A percentile compares a stretch with the other conserved stretches of the same genome.
phyloP scores from a whole-genome alignment of 2,797 vertebrate species.

The Ptychadena robeensis region DNA sequence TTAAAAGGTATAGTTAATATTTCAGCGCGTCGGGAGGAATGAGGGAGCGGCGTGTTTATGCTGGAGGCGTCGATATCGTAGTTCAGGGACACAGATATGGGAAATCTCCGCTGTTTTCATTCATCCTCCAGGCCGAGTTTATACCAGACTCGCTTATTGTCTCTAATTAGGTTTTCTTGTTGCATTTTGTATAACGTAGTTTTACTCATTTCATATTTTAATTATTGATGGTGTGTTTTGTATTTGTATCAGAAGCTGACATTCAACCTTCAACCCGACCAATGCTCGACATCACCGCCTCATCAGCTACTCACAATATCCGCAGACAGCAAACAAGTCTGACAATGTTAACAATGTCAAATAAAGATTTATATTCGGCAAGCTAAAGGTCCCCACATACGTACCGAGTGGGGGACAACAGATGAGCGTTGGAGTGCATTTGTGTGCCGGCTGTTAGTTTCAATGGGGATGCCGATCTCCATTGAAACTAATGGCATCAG shows the following conservation, averaged over 20 bases:
- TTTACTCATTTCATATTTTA: not conserved
- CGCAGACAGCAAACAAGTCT: too few species aligned
- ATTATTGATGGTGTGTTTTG: not conserved
- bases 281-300: too few species aligned
- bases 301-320: too few species aligned
- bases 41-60: slow-evolving; percentile 14
- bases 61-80: slow-evolving; percentile 25
- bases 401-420: too few species aligned
- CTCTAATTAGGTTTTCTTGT: not conserved
- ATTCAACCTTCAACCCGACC: not conserved
- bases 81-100: slow-evolving; percentile 10
- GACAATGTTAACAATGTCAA: too few species aligned
- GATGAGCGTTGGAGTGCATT: too few species aligned
- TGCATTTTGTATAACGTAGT: not conserved
- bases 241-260: not conserved
- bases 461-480: too few species aligned
- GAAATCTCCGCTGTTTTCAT: slow-evolving; percentile 22
- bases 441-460: too few species aligned
- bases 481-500: too few species aligned
- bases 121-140: not conserved
- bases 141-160: not conserved
- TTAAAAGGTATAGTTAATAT: slow-evolving; percentile 11
- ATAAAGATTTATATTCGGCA: too few species aligned
- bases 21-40: not conserved
- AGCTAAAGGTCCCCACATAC: too few species aligned